Evolutionary conservation across 2,888 invertebrate species (phyloP), one percentile per base, ranked within the genome.

Genomic region (Tetranychus piercei): DNA sequence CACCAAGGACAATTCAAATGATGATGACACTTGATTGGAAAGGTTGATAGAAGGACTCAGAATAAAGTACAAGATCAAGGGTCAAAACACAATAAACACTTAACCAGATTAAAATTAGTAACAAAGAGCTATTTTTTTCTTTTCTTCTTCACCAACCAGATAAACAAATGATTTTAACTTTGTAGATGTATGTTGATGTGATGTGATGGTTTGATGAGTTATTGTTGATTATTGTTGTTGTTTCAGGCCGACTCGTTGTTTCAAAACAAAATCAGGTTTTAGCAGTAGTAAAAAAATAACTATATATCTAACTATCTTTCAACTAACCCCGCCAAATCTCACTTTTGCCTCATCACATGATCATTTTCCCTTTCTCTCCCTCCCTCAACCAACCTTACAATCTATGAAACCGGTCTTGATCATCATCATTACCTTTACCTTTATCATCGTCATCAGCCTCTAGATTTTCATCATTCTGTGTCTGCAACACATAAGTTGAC

Each of bases 331-430:
- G 20, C 69, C 23, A n/a, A 22, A n/a, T 67, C 67, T 67, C 67
- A 22, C 67, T 67, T 22, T 67, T 22, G 8, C 67, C 23, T 22
- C 23, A n/a, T 67, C 67, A 8, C 67, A 22, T 22, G 8, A 9
- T 67, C n/a, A 8, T 22, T 67, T 22, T 67, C 67, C 23, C 67
- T 67, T 22, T 67, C 67, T 67, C 67, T 55, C 15, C 55, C 55
- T 55, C 55, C 55, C 55, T 9, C 9, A 55, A 55, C 55, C 55
- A 9, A 55, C 55, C 55, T 15, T 7, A 55, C 55, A 55, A 15
- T 34, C 34, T 15, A 55, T 55, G 55, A 55, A 55, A 55, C 55
- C 55, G 55, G 55, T 55, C 55, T 55, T 55, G 11, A 55, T 22
- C 8, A 11, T 67, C 67, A 18, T 7, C 23, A 18, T n/a, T 67